Base-by-base conservation (phyloP, 2,797 vertebrate species). In the Numenius phaeopus region DNA sequence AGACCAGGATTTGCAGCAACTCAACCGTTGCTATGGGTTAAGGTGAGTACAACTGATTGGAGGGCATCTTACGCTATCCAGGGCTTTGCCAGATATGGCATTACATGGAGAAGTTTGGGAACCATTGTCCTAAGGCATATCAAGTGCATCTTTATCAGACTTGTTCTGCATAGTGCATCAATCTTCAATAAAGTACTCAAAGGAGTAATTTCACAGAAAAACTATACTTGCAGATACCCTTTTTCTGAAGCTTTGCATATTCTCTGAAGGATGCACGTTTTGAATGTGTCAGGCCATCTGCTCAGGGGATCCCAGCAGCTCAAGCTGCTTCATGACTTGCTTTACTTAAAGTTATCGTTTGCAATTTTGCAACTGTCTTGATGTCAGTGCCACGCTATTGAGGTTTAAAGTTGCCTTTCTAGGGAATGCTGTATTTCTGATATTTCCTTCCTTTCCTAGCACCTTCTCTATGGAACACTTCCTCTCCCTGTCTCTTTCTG, bases 251-350 rank as follows among this genome's bases (percentile, higher is more conserved):
- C 57, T 82, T 62, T 67, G 24, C 47, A 26, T 73, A 24, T 67
- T 88, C 67, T 89, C 67, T 23, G 67, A 87, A 78, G 84, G 87
- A 49, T 91, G 89, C 44, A 26, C 5, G 7, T 44, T 93, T 94
- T 89, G 55, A 93, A 84, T 80, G 54, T 65, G 85, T 91, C 80
- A 83, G 58, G 85, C 89, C 94, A 97, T 89, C 94, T 98, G 88
- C 67, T 30, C 94, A 29, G 90, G 91, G 80, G 82, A 95, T 94
- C 85, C 89, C 94, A 91, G 78, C 80, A 94, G 88, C 81, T 92
- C 61, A 80, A 58, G 44, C 87, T 95, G 94, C 82, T 95, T 87
- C 70, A 10, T 95, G 83, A 57, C 64, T 96, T 93, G 91, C 78
- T 55, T 88, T 97, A 42, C 61, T 86, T 95, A 47, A 62, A 66